Conservation (phyloP, 2,797 vertebrate genomes). For the Kryptolebias ocellatus region DNA sequence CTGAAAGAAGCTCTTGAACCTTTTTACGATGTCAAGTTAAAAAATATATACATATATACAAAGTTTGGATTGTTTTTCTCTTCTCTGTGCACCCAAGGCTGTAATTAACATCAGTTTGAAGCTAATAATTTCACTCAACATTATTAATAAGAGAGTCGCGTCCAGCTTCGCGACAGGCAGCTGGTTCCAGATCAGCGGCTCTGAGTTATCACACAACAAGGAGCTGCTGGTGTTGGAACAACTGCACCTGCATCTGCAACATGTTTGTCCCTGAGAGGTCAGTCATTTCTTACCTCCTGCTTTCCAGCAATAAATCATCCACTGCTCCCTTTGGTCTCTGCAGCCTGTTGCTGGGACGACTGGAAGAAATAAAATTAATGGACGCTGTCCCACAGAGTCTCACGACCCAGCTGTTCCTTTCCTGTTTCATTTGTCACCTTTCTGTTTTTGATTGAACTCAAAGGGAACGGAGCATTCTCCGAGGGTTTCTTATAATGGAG, state of each 20-base stretch:
- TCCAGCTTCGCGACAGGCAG: background rate
- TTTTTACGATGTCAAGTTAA: no score
- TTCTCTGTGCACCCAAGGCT: no score
- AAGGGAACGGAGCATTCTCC: background rate
- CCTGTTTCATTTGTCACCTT: background rate
- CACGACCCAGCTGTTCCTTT: background rate
- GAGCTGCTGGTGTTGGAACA: background rate
- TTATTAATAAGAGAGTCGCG: background rate
- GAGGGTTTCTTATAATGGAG: no score
- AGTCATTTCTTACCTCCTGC: constrained; percentile 1
- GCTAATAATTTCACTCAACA: background rate
- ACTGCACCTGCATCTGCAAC: constrained; percentile 17
- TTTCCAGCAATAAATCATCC: constrained; percentile 39
- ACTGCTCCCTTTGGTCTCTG: constrained; percentile 15
- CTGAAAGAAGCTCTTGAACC: no score
- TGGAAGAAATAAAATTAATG: constrained; percentile 14
- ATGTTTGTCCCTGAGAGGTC: constrained; percentile 30
- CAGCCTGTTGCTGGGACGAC: constrained; percentile 19
- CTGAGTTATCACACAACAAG: background rate
- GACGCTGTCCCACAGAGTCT: constrained; percentile 8
- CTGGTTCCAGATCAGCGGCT: background rate
- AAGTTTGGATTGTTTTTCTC: no score
- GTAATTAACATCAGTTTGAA: no score
- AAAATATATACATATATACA: no score
- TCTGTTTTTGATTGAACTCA: background rate